Evolutionary conservation across 1,140 invertebrate species (phyloP), one percentile per base, ranked within the genome.

Genomic region (Pogonomyrmex barbatus): DNA sequence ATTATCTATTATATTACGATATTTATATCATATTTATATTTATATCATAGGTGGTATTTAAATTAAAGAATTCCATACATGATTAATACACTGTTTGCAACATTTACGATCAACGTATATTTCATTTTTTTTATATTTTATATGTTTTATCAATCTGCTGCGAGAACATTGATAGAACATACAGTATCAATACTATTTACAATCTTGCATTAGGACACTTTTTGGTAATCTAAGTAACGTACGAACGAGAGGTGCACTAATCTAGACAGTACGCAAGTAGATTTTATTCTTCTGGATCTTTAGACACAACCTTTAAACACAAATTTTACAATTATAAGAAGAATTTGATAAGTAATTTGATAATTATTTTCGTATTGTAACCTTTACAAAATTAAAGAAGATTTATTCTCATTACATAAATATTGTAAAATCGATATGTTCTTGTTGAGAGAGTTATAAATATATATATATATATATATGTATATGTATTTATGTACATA

Each of bases 161-260:
- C 58, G 87, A 84, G 76, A 85, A 88, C 87, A 89, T 86, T 88
- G 71, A 86, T 85, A 89, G 88, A 78, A 73, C 81, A 78, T 85
- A 86, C 67, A 79, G 65, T 88, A 84, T 67, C 88, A 86, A 86
- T 77, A 85, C 63, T 86, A 86, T 89, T 86, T 86, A 88, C 88
- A 88, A 56, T 79, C 68, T 89, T 68, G 63, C 17, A 63, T 81
- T 71, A 84, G 45, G n/a, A 63, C 33, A 50, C 12, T 86, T 81
- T 5, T 71, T 33, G 14, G 17, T 65, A 52, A 58, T 58, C 52
- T 75, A 30, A 39, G 6, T 78, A 24, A 78, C 42, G 65, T 62
- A 63, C 45, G 17, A 42, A 39, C n/a, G n/a, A 10, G 42, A 17
- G 42, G 10, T 63, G 42, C 30, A 5, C 58, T 77, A 63, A 2